Evolutionary conservation across 2,888 invertebrate genomes (phyloP), one percentile per base, ranked within the genome.

Genomic region (Epirrita christyi): DNA sequence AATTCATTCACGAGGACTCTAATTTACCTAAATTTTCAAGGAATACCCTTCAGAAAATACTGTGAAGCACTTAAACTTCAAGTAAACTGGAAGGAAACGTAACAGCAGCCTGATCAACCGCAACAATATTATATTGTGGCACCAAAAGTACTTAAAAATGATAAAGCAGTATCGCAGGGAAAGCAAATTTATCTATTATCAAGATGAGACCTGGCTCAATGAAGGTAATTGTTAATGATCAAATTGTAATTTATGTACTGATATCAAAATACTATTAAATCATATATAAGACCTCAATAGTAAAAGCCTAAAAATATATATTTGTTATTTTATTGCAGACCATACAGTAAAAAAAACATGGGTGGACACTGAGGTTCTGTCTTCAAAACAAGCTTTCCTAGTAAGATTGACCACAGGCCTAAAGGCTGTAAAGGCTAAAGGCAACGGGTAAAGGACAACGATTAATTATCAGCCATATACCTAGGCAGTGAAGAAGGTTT

Each of bases 321-420:
- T 10, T 10, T 34, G 5, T 34, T 9, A 34, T 9, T 34, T 8
- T 34, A 2, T 34, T 34, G 9, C 6, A 45, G 44, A 32, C 15
- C 44, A 45, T 45, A 14, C 44, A 34, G 14, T 14, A 4, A 45
- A 9, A 0, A 45, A 45, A 10, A n/a, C 11, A 11, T 45, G 44
- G 44, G 15, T 45, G 13, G 44, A 34, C 34, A 13, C 13, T 1
- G 15, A 13, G 34, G 32, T 45, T 0, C 9, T 6, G 6, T 45
- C 32, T 10, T 45, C 34, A 2, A 13, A 14, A 13, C 60, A 68
- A 51, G 66, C 64, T 42, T 68, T 68, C 59, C 59, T 65, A 53
- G 64, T 65, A 47, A 61, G 64, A 52, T 59, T 67, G 54, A 66
- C 59, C 51, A 63, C 67, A 43, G 62, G 63, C 49, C 45, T 63